Evolutionary conservation across 2,113 vertebrate species (phyloP), one percentile per base, ranked within the genome.

Genomic region (Spheniscus mendiculus): DNA sequence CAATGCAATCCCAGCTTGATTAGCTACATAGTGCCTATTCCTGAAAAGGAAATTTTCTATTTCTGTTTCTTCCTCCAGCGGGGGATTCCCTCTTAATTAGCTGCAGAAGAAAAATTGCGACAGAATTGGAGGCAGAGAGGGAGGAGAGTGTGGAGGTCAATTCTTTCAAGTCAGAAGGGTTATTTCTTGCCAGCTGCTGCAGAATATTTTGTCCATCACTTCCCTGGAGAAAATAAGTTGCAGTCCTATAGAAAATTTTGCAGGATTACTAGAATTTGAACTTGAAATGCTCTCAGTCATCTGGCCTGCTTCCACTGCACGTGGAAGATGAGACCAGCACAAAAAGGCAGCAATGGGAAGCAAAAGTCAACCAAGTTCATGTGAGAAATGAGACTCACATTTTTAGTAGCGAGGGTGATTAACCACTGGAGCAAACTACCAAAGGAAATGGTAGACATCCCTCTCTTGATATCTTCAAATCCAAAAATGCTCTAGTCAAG

Each of bases 81-180:
- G 82, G 92, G 93, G 66, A 97, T 95, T 94, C 92, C 93, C 93
- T 93, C 32, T 87, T 91, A 93, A 96, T 91, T 72, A 93, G 13
- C 70, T 90, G 66, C 82, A 88, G 58, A 61, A 91, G 62, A 72
- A 76, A 79, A 66, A 85, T 1, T 67, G 56, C 0, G 2, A 71
- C 38, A 40, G 55, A 81, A 61, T 73, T 12, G 23, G 66, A 93
- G 30, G 62, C 36, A 85, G 56, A 93, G 73, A 55, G 23, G 53
- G 32, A 86, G 1, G 15, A 70, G 20, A 72, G 34, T 1, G 10
- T 56, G 11, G 30, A 63, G 62, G 66, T 83, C 66, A 83, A 7
- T 72, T 90, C 62, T 77, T 88, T 65, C 23, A 85, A 93, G 66
- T 58, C 49, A 80, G 71, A 89, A 87, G 53, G 53, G 62, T 76